Conservation (phyloP, 2,888 invertebrate genomes). For the Myathropa florea region DNA sequence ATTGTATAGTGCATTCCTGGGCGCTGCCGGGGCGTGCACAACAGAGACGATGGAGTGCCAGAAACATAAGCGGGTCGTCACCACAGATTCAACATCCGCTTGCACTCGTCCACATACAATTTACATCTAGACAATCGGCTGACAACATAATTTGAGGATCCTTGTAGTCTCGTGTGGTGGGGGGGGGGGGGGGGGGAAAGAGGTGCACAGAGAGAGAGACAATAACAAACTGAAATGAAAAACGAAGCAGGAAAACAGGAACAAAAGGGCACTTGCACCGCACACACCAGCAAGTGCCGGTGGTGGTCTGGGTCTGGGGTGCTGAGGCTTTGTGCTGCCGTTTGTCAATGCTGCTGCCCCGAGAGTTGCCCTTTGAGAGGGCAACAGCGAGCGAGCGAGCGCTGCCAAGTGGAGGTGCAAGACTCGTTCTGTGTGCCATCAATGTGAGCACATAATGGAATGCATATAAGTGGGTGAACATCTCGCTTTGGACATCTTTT, state of each 20-base stretch:
- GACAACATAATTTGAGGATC: constrained; percentile 65
- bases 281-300: constrained; percentile 5
- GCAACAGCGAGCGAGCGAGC: neutral
- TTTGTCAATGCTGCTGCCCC: constrained; percentile 13
- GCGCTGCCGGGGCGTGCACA: neutral
- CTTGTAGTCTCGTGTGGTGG: constrained; percentile 18
- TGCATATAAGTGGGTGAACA: neutral
- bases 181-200: neutral
- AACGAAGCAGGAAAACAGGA: constrained; percentile 39
- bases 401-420: constrained; percentile 11
- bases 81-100: constrained; percentile 54
- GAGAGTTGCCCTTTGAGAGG: constrained; percentile 3
- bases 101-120: constrained; percentile 37
- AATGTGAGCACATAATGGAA: neutral
- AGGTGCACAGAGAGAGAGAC: neutral
- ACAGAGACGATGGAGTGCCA: constrained; percentile 42
- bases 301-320: neutral
- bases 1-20: neutral
- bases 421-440: neutral
- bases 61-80: constrained; percentile 59
- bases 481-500: constrained; percentile 2
- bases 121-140: constrained; percentile 60
- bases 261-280: constrained; percentile 46
- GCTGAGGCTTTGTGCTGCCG: constrained; percentile 35
- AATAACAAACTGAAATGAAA: too few relatives aligned